These are phyloP conservation scores for Leucosticte australis DNA, from an alignment of 2,113 vertebrate species.

Conservation along the genomic window DNA sequence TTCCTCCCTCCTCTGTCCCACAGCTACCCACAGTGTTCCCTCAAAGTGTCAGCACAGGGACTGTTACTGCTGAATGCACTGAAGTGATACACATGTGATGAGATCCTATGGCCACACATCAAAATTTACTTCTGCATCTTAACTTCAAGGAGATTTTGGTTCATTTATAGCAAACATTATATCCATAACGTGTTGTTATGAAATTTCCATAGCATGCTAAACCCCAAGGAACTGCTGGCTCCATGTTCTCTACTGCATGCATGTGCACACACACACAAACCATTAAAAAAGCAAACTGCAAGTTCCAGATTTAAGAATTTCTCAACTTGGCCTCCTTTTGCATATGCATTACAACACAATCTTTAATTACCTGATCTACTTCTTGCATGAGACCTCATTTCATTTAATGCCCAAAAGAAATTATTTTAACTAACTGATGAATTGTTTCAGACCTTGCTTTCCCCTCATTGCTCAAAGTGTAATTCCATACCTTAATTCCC, in stretches of 20 bases:
- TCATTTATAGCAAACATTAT: not conserved
- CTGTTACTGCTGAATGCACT: not conserved
- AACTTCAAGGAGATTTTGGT: not conserved
- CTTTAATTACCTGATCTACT: not conserved
- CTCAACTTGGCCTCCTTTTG: not conserved
- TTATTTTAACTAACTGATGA: not conserved
- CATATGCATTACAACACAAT: not conserved
- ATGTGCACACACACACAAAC: not conserved
- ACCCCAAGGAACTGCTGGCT: not conserved
- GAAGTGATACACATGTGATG: fast-evolving
- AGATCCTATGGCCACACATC: not conserved
- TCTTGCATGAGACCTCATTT: not conserved
- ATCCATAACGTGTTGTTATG: fast-evolving
- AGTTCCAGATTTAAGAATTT: not conserved
- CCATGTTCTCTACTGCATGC: not conserved
- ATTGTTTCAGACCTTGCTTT: not conserved
- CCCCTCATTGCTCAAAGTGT: not conserved
- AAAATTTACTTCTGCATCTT: not conserved
- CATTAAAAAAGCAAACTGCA: not conserved
- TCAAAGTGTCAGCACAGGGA: not conserved
- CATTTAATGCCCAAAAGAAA: not conserved
- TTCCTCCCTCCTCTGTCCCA: not conserved
- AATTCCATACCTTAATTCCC: not conserved
- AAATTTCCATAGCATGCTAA: not conserved
- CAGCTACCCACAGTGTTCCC: not conserved